Evolutionary conservation across 2,113 vertebrate genomes (phyloP), one percentile per base, ranked within the genome.

Genomic region (Petrocephalus microphthalmus): DNA sequence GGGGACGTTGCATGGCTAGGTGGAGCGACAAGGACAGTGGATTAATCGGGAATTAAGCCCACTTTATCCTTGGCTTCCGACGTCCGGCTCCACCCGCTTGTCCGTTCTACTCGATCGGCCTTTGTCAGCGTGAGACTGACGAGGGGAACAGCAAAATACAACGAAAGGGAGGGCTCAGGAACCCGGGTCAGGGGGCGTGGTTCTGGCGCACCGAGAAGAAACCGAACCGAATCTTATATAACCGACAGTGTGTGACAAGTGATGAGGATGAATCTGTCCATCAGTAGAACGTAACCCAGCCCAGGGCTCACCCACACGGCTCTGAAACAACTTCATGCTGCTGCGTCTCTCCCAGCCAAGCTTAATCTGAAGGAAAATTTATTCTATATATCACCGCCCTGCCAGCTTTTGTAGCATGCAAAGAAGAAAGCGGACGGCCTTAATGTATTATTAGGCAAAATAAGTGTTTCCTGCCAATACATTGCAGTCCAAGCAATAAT

Each of bases 371-470:
- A 67, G 60, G 71, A 78, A 42, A 78, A 78, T 78, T 2, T 78
- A 78, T 78, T 78, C 33, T 78, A n/a, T 42, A 78, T 78, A 2
- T 42, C 33, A 78, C 15, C 42, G 60, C 71, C 42, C 13, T 78
- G 29, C 71, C 19, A 33, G 17, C 33, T 78, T 37, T 78, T 78
- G 5, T 19, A 42, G 29, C n/a, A 78, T 33, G 71, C 33, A 78
- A 78, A 20, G 33, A 42, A 42, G 29, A 78, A 42, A 7, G 33
- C 71, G 19, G 71, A 42, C 71, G 37, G 11, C 5, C 71, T 78
- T 78, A 78, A 78, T 42, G 71, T 78, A 42, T 42, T 78, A 78
- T 78, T 78, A 78, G 71, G 29, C 71, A 37, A 78, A 74, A 78
- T 78, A 78, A 37, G 33, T 78, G 33, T 78, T 78, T 78, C 71